Evolutionary conservation across 2,113 vertebrate species (phyloP), one percentile per base, ranked within the genome.

Genomic region (human (Homo sapiens)): DNA sequence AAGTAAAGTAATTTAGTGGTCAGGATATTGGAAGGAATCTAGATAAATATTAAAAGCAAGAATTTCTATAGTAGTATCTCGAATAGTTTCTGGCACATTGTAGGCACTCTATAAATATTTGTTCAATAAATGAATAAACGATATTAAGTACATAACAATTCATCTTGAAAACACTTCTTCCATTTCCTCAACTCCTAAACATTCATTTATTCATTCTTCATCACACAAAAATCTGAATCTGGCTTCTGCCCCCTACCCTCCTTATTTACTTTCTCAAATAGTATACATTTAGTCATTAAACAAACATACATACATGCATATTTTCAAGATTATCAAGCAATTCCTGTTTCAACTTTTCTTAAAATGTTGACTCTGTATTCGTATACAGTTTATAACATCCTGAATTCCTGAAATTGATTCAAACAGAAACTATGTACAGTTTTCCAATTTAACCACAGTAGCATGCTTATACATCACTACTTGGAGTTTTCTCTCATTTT

Each of bases 311-410:
- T 27, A 57, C 40, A 27, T 16, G 35, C 14, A 57, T 23, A 57
- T 30, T 16, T 32, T 45, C 9, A 40, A 35, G 40, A 45, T 66
- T 18, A 22, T 32, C 82, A 64, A 64, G 40, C 52, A 35, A 84
- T 22, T 45, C 48, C 18, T 48, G 48, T 48, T 66, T 66, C 61
- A 85, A 50, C 17, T 20, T 78, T 87, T 59, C 48, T 72, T 88
- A 59, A 84, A 87, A 52, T 80, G 32, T 66, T 87, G 90, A 40
- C 20, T 85, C 73, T 93, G 76, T 55, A 86, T 79, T 13, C 14
- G 14, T 81, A 78, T 57, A 23, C 35, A 50, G 96, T 98, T 97
- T 68, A 80, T 73, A 96, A 84, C 40, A 95, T 75, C 8, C 16
- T 81, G 10, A 48, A 81, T 95, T 45, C 89, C 3, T 43, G 48